Evolutionary conservation across 2,797 vertebrate species (phyloP), one percentile per base, ranked within the genome.

Genomic region (Cyprinodon diabolis): DNA sequence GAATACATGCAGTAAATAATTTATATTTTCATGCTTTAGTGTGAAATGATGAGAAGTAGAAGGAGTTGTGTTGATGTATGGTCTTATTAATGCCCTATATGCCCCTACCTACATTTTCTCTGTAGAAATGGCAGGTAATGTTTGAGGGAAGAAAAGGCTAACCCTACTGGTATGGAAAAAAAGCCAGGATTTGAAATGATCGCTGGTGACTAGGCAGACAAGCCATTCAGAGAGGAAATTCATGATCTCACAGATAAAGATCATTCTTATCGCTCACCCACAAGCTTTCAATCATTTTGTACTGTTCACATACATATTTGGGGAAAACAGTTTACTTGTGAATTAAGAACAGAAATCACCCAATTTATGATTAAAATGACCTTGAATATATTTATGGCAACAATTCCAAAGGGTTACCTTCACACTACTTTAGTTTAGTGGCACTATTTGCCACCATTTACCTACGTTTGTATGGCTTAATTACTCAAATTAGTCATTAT

Each of bases 131-230:
- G 79, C 82, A 72, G 71, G 14, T 40, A 81, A 69, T 78, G 79
- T 45, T 68, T 85, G 80, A 82, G 80, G 23, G 72, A 71, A 62
- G 62, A 60, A 54, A 63, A 71, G 76, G 71, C 72, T 47, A 45
- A 80, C 87, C 87, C 89, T 86, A 48, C 82, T 84, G 87, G 80
- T 89, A 83, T 54, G 71, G 74, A 81, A 76, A 81, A 76, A 71
- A 76, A 81, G 58, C 65, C 72, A 2, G 40, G 69, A 81, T 75
- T 75, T 87, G 87, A 91, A 91, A 75, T 82, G 87, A 93, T 90
- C 88, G 66, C 78, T 87, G 83, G 85, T 88, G 91, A 93, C 89
- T 85, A 55, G 66, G 79, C 83, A 79, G 82, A 84, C 85, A 84
- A 77, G 75, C 74, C 76, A 74, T 86, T 83, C 87, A 89, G 84